Conservation (phyloP, 2,888 invertebrate genomes). For the Meta bourneti region DNA sequence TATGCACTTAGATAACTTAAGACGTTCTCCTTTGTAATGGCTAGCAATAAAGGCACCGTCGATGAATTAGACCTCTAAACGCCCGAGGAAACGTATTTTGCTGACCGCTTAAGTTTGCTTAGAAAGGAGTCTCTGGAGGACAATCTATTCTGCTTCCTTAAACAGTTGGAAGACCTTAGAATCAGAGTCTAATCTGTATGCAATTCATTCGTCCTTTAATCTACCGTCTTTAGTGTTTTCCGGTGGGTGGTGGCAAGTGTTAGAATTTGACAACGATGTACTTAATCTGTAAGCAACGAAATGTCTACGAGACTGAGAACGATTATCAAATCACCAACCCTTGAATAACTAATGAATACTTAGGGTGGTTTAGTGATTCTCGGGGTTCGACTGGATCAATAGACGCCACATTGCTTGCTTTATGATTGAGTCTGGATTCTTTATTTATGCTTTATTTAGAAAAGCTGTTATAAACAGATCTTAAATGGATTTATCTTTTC, state of each 20-base stretch:
- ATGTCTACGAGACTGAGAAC: neutral
- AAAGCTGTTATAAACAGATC: no score
- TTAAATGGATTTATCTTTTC: no score
- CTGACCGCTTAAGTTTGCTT: neutral
- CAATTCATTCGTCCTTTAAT: neutral
- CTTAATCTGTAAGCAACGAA: neutral
- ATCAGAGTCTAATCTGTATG: neutral
- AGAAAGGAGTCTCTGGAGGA: neutral
- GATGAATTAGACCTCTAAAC: neutral
- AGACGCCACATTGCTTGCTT: no score
- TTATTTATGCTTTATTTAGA: no score
- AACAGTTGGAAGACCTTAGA: neutral
- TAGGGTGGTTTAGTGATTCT: neutral
- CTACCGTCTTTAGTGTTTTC: neutral
- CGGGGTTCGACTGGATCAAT: no score
- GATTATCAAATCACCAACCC: neutral
- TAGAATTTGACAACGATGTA: neutral
- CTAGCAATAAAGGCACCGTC: neutral
- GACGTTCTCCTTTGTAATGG: neutral
- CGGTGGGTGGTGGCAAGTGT: neutral
- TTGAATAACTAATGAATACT: neutral
- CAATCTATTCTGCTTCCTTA: neutral
- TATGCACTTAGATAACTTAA: no score
- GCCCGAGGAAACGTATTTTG: neutral
- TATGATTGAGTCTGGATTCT: no score